Conservation (phyloP, 53 echinoderm and acorn worm genomes). For the Holothuria scabra region DNA sequence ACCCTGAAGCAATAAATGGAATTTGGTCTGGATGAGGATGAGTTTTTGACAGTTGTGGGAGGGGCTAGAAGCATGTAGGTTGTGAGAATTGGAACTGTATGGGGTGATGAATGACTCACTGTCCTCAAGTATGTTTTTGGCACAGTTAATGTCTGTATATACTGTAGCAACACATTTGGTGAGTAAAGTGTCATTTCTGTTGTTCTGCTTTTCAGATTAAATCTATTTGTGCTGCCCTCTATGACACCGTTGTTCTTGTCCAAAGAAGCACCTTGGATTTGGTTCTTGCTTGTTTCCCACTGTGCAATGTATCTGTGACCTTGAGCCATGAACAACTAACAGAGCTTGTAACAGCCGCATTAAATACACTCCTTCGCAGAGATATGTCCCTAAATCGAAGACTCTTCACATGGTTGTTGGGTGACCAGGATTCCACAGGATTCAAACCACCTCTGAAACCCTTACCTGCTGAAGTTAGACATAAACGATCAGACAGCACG, state of each 20-base stretch:
- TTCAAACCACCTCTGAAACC: background rate
- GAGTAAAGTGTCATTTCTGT: too few relatives aligned
- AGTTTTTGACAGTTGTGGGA: too few relatives aligned
- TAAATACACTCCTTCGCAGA: conserved; percentile 85
- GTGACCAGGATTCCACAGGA: conserved; percentile 55
- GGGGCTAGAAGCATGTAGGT: too few relatives aligned
- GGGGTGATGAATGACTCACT: too few relatives aligned
- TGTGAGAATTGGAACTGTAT: too few relatives aligned
- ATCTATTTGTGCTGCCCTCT: conserved; percentile 83
- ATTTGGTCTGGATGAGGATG: too few relatives aligned
- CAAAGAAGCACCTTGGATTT: conserved; percentile 91
- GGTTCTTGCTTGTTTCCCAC: conserved; percentile 83
- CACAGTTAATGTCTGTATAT: too few relatives aligned
- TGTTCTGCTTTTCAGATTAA: conserved; percentile 67
- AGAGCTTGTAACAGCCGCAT: conserved; percentile 75
- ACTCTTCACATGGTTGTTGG: conserved; percentile 91
- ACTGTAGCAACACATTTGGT: too few relatives aligned
- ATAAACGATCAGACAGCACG: conserved; percentile 61
- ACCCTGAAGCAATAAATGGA: too few relatives aligned
- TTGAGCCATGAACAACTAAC: conserved; percentile 59
- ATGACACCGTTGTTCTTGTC: conserved; percentile 86
- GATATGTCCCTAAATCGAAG: conserved; percentile 98
- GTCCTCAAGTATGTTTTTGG: too few relatives aligned
- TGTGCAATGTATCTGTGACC: conserved; percentile 62
- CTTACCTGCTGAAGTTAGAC: background rate